A percentile compares a stretch with the other conserved stretches of the same genome.
These are phyloP conservation scores for Drosophila obscura DNA, from an alignment of 1,140 invertebrate species.

Conservation along the genomic window DNA sequence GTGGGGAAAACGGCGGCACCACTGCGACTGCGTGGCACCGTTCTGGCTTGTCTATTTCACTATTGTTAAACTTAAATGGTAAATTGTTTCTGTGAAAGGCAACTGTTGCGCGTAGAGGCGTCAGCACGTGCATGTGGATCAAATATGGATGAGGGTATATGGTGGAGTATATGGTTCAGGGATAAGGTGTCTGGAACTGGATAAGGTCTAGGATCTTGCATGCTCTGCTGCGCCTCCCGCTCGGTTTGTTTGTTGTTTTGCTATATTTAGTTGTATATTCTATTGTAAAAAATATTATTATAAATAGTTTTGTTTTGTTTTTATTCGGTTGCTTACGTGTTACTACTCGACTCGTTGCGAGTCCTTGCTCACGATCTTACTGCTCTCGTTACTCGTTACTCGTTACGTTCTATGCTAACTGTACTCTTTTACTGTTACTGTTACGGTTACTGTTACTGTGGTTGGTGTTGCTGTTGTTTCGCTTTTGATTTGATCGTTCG, in stretches of 20 bases:
- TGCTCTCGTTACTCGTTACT: constrained; percentile 34
- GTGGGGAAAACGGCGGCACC: constrained; percentile 53
- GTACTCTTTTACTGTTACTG: constrained; percentile 42
- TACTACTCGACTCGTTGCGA: constrained; percentile 62
- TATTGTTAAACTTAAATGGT: constrained; percentile 82
- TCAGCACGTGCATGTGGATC: constrained; percentile 23
- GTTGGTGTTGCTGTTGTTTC: constrained; percentile 55
- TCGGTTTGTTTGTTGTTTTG: constrained; percentile 78
- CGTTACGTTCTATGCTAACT: constrained; percentile 53
- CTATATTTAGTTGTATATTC: constrained; percentile 77
- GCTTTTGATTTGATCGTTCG: constrained; percentile 71
- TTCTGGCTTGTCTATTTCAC: constrained; percentile 79
- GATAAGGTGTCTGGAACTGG: not conserved
- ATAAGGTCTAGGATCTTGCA: not conserved
- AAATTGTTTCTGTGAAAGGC: constrained; percentile 82
- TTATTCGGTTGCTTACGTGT: constrained; percentile 60
- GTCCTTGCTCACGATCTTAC: constrained; percentile 31
- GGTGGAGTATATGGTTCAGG: not conserved
- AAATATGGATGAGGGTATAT: not conserved
- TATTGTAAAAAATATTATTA: constrained; percentile 83
- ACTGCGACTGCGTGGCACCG: constrained; percentile 30
- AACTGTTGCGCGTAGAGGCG: constrained; percentile 71
- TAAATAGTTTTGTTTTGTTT: constrained; percentile 65
- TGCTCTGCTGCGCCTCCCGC: constrained; percentile 48
- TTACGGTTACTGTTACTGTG: constrained; percentile 53